Evolutionary conservation across 2,113 vertebrate genomes (phyloP).

Genomic region (Microcebus jonahi): DNA sequence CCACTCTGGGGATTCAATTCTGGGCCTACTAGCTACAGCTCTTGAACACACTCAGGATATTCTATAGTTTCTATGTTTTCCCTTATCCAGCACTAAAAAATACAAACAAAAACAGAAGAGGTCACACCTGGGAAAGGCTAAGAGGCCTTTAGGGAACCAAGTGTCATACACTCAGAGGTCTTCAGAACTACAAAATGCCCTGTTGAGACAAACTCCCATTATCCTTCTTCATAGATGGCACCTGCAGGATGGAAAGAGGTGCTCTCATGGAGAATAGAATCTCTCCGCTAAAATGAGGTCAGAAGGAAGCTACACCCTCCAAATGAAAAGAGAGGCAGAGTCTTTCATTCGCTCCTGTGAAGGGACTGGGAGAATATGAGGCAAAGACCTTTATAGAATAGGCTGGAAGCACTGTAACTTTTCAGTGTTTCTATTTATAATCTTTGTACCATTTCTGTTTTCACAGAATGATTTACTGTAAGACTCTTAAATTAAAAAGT

Average conservation of each 20-base stretch:
- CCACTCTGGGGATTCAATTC: not conserved
- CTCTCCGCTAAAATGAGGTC: not conserved
- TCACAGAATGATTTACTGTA: not conserved
- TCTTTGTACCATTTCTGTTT: not conserved
- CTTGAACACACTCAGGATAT: not conserved
- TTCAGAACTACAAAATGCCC: not conserved
- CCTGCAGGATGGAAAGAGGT: not conserved
- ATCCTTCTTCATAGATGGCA: not conserved
- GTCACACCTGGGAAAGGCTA: not conserved
- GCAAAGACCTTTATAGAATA: not conserved
- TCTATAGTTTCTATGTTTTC: not conserved
- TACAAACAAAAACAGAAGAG: not conserved
- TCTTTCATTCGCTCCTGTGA: not conserved
- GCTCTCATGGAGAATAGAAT: not conserved
- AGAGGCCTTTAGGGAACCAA: not conserved
- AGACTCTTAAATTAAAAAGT: not conserved
- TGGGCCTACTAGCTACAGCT: not conserved
- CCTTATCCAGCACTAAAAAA: not conserved
- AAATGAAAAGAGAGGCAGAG: not conserved
- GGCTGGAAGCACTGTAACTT: not conserved
- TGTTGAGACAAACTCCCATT: not conserved
- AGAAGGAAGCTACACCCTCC: not conserved
- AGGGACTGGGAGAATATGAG: not conserved
- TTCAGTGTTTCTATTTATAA: not conserved
- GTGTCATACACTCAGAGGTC: not conserved